phyloP scores from a whole-genome alignment of 1,140 invertebrate species.

The Drosophila eugracilis region DNA sequence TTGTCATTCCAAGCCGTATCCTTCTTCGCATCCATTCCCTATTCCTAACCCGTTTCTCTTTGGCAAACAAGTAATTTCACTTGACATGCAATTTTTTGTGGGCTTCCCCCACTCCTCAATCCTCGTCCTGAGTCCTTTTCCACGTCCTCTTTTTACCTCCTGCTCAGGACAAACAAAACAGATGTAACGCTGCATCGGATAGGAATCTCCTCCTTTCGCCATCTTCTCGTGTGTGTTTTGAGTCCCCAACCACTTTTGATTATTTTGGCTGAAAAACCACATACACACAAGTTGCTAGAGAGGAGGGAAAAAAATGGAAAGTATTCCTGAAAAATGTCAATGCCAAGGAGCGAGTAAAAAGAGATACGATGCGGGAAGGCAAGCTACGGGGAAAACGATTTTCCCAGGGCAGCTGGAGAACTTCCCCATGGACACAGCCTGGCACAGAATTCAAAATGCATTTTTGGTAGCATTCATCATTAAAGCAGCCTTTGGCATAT shows the following conservation, averaged over 20 bases:
- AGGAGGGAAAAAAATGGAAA: conserved; percentile 46
- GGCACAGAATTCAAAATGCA: conserved; percentile 8
- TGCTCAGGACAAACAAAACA: conserved; percentile 66
- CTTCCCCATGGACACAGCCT: background rate
- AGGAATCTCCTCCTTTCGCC: conserved; percentile 20
- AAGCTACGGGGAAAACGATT: conserved; percentile 17
- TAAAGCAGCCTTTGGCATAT: conserved; percentile 8
- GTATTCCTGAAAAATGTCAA: conserved; percentile 63
- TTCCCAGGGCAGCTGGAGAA: conserved; percentile 4
- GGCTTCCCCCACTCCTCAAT: conserved; percentile 1
- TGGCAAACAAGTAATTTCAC: conserved; percentile 80
- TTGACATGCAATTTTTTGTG: conserved; percentile 79
- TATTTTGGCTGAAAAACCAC: conserved; percentile 60
- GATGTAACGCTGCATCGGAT: conserved; percentile 60
- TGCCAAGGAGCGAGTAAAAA: conserved; percentile 39
- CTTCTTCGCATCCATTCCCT: conserved; percentile 19
- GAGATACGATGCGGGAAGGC: conserved; percentile 15
- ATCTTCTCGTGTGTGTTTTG: conserved; percentile 6
- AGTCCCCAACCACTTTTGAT: conserved; percentile 65
- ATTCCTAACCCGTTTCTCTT: conserved; percentile 41
- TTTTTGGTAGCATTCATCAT: conserved; percentile 19
- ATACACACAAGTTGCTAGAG: conserved; percentile 20
- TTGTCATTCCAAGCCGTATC: conserved; percentile 24
- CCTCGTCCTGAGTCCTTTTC: background rate
- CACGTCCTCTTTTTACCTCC: background rate